These are phyloP conservation scores for Beroe ovata DNA, from an alignment of 37 sponge, comb jelly and placozoan species.

Conservation along the genomic window DNA sequence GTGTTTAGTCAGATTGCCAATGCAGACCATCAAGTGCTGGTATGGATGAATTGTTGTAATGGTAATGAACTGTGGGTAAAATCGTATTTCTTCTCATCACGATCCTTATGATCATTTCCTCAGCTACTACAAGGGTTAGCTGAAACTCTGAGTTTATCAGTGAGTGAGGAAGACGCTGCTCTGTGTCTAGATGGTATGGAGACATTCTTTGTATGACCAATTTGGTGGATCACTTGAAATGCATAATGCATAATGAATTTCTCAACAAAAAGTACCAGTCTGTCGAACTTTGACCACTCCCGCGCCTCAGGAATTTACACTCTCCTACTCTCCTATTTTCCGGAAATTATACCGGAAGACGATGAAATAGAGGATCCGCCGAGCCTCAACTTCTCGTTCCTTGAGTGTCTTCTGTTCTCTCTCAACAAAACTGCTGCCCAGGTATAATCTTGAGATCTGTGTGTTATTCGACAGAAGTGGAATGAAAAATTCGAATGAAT, in stretches of 20 bases:
- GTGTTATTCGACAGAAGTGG: too few species aligned
- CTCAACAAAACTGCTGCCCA: neutral
- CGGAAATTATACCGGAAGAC: neutral
- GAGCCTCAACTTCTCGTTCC: conserved; percentile 29
- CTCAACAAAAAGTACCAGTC: neutral
- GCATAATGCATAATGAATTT: neutral
- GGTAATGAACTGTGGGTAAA: too few species aligned
- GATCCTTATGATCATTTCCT: too few species aligned
- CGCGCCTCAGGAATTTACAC: conserved; percentile 48
- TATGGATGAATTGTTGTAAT: too few species aligned
- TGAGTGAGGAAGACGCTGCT: conserved; percentile 53
- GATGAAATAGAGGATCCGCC: conserved; percentile 38
- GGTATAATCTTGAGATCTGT: neutral
- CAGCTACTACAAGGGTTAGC: conserved; percentile 65
- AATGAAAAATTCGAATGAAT: too few species aligned
- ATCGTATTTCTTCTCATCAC: too few species aligned
- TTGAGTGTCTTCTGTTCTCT: conserved; percentile 16
- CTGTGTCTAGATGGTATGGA: conserved; percentile 19
- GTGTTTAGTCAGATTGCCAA: conserved; percentile 39
- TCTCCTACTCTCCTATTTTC: neutral
- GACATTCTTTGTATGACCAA: neutral
- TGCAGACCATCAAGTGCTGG: neutral
- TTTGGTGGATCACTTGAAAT: too few species aligned
- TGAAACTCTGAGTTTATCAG: neutral
- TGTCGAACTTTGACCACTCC: too few species aligned